Evolutionary conservation across 2,888 invertebrate species (phyloP), one percentile per base, ranked within the genome.

Genomic region (Dexiosoma caninum): DNA sequence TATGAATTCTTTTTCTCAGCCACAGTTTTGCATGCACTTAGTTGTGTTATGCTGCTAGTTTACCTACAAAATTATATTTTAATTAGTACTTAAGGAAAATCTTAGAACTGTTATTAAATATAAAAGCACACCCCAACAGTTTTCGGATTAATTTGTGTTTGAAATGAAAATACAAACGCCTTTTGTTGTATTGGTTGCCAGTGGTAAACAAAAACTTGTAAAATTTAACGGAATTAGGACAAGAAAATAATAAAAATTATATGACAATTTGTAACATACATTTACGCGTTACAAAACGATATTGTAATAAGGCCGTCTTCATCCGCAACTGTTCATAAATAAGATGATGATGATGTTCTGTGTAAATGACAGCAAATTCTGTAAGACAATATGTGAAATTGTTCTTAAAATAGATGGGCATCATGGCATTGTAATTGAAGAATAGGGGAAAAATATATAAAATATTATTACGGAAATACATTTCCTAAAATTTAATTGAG

Each of bases 21-120:
- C 14, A 12, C 35, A 23, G 0, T 35, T 23, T 12, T 27, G 16
- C 55, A 8, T 16, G 21, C 9, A 37, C 35, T 16, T 19, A 12
- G 5, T 27, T 57, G 16, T 14, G 35, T 21, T n/a, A n/a, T n/a
- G n/a, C n/a, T n/a, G n/a, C n/a, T n/a, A n/a, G n/a, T 53, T 60
- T 37, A 60, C 16, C 37, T 62, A 23, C 37, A 46, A 78, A 51
- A 69, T 74, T 27, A 49, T 32, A 53, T 40, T 78, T 64, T 53
- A 53, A 53, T 32, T 53, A 23, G 32, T 32, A 32, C 21, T 60
- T 60, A 9, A 49, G 2, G 4, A 21, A 42, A 42, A 21, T 44
- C 9, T 51, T 9, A 53, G 30, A 40, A 12, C 5, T 27, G 10
- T 49, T 23, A 14, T 14, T 3, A 37, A 53, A 4, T 37, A 44